Conservation (phyloP, 2,797 vertebrate genomes). For the Ceyx erithaca region DNA sequence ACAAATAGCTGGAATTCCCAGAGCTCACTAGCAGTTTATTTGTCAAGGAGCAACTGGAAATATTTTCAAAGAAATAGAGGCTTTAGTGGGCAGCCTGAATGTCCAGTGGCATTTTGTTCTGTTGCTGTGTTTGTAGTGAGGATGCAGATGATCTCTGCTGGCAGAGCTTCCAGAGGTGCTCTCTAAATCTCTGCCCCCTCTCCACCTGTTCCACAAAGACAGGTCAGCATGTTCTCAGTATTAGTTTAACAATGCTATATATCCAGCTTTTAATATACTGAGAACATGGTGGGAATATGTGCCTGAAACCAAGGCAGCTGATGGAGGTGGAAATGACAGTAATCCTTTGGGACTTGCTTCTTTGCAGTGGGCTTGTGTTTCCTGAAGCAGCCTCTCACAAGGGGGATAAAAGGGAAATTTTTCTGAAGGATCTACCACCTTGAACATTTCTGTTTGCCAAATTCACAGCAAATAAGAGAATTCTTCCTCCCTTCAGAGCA, state of each 20-base stretch:
- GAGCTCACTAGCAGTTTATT: not conserved
- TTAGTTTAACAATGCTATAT: not conserved
- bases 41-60: not conserved
- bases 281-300: rapidly evolving
- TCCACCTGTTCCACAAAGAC: not conserved
- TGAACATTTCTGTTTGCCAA: not conserved
- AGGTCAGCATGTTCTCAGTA: not conserved
- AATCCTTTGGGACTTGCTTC: not conserved
- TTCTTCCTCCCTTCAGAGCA: not conserved
- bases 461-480: not conserved
- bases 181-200: not conserved
- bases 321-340: not conserved
- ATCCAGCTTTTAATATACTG: not conserved
- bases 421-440: not conserved
- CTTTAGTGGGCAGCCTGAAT: not conserved
- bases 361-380: not conserved
- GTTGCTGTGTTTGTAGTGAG: not conserved
- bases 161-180: not conserved
- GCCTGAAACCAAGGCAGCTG: not conserved
- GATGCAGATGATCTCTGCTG: not conserved
- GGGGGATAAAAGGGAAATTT: not conserved
- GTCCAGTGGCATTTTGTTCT: not conserved
- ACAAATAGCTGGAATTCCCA: not conserved
- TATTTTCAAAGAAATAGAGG: not conserved
- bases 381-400: not conserved